Base-by-base conservation (phyloP, 64 coral and sea anemone species). In the Stylophora pistillata region DNA sequence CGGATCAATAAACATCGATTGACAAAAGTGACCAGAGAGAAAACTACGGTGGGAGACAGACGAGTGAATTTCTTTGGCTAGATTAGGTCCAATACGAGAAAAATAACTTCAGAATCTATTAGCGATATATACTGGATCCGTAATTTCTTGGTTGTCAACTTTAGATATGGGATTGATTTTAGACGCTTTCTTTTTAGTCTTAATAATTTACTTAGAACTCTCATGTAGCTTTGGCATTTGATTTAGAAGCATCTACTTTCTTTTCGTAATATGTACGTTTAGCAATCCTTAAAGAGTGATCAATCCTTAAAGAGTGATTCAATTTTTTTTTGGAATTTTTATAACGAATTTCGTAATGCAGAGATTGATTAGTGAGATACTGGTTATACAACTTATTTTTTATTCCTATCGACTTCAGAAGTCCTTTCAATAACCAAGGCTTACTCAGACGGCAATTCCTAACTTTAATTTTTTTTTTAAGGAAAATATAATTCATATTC, bases 201-300 rank as follows among this genome's bases (percentile, higher is more conserved):
- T 90, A 55, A 90, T 90, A 90, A 90, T 81, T 90, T 90, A 81
- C 73, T 90, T 56, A 90, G 76, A 52, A 81, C 64, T 11, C 78
- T 90, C 65, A 90, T 52, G 88, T 90, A 55, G 54, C 76, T 13
- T 90, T 89, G 20, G 78, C 20, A 80, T 89, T 78, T 71, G 31
- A 58, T 71, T 89, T 89, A 79, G 61, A 30, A 78, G 74, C 60
- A 78, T 89, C 53, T 1, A 55, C 47, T 89, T 89, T 80, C 30
- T 79, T 26, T 28, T 81, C 88, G 78, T 89, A 89, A 81, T 89
- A 72, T 15, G 30, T 72, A 68, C 32, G 56, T 72, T 89, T 89
- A 70, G 88, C n/a, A n/a, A n/a, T n/a, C n/a, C n/a, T n/a, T n/a
- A n/a, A n/a, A n/a, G n/a, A n/a, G n/a, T n/a, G n/a, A n/a, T n/a